phyloP scores from a whole-genome alignment of 2,113 vertebrate species.

The Anarhynchus alexandrinus region DNA sequence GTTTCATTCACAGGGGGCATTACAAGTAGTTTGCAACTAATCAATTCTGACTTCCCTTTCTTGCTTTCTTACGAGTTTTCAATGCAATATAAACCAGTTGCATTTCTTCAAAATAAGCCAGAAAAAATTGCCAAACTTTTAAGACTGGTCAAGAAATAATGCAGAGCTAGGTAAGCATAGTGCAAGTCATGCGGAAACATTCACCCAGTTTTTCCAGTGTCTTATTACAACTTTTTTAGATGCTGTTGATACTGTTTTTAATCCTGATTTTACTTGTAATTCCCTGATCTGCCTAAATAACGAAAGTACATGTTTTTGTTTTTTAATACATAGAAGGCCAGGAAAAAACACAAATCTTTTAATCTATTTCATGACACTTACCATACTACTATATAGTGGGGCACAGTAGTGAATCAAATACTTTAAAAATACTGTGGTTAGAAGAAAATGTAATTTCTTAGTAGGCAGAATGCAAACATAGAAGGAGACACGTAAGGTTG shows the following conservation, averaged over 20 bases:
- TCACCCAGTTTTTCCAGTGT: neutral
- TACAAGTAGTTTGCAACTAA: neutral
- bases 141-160: neutral
- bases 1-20: neutral
- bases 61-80: neutral
- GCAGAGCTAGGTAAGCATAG: neutral
- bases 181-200: neutral
- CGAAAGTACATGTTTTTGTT: neutral
- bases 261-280: neutral
- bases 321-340: neutral
- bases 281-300: neutral
- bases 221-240: neutral
- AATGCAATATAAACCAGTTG: neutral
- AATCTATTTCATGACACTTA: neutral
- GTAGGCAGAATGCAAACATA: neutral
- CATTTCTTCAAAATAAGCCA: neutral
- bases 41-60: neutral
- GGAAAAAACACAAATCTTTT: fast-evolving
- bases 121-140: neutral
- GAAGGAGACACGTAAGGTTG: neutral
- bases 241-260: neutral
- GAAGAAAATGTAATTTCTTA: neutral
- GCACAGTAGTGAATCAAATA: neutral
- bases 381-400: neutral
- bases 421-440: neutral